A percentile compares a stretch with the other conserved stretches of the same genome.
These are phyloP conservation scores for Pammene fasciana DNA, from an alignment of 2,888 invertebrate species.

Conservation along the genomic window DNA sequence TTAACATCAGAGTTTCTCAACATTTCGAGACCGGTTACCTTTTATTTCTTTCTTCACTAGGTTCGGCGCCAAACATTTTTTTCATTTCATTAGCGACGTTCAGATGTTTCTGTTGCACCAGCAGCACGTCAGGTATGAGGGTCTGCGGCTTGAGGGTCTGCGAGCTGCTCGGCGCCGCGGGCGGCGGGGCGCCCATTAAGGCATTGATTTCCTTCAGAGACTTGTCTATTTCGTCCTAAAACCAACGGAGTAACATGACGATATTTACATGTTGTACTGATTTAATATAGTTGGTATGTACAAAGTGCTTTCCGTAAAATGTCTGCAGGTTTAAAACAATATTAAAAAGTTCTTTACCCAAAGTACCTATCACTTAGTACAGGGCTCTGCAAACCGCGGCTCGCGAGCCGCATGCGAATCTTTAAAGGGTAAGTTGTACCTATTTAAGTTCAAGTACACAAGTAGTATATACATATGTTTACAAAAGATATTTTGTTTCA, in stretches of 20 bases:
- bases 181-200: conserved; percentile 55
- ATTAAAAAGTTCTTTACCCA: too few relatives aligned
- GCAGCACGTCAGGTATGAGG: conserved; percentile 42
- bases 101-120: conserved; percentile 52
- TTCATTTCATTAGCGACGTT: conserved; percentile 54
- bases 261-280: too few relatives aligned
- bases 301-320: too few relatives aligned
- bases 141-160: conserved; percentile 1
- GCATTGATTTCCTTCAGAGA: conserved; percentile 62
- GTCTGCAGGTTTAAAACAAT: too few relatives aligned
- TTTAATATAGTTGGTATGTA: too few relatives aligned
- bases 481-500: too few relatives aligned
- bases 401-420: too few relatives aligned
- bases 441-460: too few relatives aligned
- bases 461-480: too few relatives aligned
- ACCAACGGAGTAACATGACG: not conserved
- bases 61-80: conserved; percentile 56
- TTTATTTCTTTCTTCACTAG: conserved; percentile 45
- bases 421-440: too few relatives aligned
- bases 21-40: conserved; percentile 34
- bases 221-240: conserved; percentile 66
- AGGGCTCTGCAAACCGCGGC: too few relatives aligned
- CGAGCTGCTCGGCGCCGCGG: conserved; percentile 5
- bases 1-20: not conserved
- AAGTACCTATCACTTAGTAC: too few relatives aligned